These are phyloP conservation scores for Pseudoatta argentina DNA, from an alignment of 1,140 invertebrate species.

Conservation along the genomic window DNA sequence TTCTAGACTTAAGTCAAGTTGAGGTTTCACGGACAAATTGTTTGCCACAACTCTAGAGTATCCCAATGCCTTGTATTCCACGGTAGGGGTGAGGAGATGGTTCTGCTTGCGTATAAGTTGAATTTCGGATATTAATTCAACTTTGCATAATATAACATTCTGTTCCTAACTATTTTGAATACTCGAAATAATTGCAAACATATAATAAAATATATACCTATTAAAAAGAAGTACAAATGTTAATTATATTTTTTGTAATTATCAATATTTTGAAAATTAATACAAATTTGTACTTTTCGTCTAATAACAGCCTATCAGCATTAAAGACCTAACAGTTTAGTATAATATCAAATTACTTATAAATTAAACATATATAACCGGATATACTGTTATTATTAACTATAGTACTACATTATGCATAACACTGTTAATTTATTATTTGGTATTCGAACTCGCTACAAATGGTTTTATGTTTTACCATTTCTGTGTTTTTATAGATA, in stretches of 20 bases:
- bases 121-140: conserved; percentile 42
- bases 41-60: conserved; percentile 39
- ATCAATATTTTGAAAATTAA: neutral
- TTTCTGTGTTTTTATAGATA: neutral
- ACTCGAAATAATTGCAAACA: neutral
- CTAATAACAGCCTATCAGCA: neutral
- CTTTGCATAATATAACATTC: conserved; percentile 16
- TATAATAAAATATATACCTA: neutral
- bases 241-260: neutral
- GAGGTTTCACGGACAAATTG: conserved; percentile 56
- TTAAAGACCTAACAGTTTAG: neutral
- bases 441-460: neutral
- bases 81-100: neutral
- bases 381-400: neutral
- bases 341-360: neutral
- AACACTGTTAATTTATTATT: neutral
- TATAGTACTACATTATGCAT: neutral
- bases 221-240: neutral
- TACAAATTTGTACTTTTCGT: neutral
- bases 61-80: conserved; percentile 8
- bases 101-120: neutral
- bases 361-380: neutral
- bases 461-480: conserved; percentile 22
- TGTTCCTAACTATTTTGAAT: neutral
- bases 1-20: conserved; percentile 44